Evolutionary conservation across 2,888 invertebrate genomes (phyloP).

Genomic region (Metopia argyrocephala): DNA sequence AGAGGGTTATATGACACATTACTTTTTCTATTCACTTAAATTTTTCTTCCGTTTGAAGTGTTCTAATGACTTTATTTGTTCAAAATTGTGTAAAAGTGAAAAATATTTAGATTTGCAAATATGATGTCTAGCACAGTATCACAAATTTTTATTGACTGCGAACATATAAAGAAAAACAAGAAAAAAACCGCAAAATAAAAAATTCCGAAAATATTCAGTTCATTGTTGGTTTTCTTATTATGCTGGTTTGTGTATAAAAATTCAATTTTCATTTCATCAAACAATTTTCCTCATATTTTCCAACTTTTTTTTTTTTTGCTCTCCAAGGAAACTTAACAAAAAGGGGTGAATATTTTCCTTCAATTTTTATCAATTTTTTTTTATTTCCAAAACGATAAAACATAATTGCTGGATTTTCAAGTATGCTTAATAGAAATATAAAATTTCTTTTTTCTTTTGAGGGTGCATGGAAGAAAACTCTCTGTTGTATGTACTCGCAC

Average conservation of each 20-base stretch:
- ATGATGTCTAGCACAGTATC: not conserved
- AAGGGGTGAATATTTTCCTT: slow-evolving; percentile 43
- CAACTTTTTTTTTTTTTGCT: not conserved
- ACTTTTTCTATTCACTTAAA: slow-evolving; percentile 10
- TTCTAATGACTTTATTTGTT: slow-evolving; percentile 60
- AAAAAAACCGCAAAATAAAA: slow-evolving; percentile 23
- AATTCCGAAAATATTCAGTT: not conserved
- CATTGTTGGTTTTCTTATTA: no score
- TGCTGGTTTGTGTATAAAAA: slow-evolving; percentile 54
- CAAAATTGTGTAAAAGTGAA: slow-evolving; percentile 30
- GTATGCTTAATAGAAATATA: not conserved
- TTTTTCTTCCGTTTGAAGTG: slow-evolving; percentile 32
- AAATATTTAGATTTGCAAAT: slow-evolving; percentile 19
- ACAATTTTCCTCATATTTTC: not conserved
- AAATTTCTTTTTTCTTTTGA: not conserved
- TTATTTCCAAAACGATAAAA: slow-evolving; percentile 36
- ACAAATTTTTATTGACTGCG: slow-evolving; percentile 48
- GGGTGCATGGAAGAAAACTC: not conserved
- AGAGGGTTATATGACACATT: not conserved
- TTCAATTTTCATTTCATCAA: slow-evolving; percentile 60
- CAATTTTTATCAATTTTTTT: not conserved
- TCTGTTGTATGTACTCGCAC: no score
- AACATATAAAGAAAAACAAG: slow-evolving; percentile 31
- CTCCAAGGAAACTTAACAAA: not conserved
- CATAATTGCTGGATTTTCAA: slow-evolving; percentile 53